A percentile compares a stretch with the other conserved stretches of the same genome.
Evolutionary conservation across 2,888 invertebrate species (phyloP).

Genomic region (Balanococcus diminutus): DNA sequence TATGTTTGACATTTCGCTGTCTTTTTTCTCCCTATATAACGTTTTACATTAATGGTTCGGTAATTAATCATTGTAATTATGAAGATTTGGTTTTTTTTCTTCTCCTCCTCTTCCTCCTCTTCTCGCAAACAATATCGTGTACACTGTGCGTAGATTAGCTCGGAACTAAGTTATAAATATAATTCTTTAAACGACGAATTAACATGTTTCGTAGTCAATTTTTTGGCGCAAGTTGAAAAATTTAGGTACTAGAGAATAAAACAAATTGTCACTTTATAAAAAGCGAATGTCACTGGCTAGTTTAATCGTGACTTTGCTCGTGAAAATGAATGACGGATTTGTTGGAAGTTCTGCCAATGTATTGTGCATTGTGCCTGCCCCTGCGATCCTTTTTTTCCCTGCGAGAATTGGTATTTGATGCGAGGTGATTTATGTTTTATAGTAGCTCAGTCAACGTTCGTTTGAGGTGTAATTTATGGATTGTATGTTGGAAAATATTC

Average conservation of each 20-base stretch:
- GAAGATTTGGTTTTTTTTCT: neutral
- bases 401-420: neutral
- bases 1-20: slow-evolving; percentile 47
- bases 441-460: neutral
- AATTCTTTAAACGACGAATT: neutral
- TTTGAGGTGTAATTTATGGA: neutral
- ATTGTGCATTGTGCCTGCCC: neutral
- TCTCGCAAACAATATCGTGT: neutral
- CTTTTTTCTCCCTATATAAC: neutral
- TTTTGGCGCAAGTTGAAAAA: neutral
- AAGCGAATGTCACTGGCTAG: slow-evolving; percentile 14
- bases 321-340: slow-evolving; percentile 5
- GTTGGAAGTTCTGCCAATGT: neutral
- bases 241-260: neutral
- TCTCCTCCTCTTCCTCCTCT: too few species aligned
- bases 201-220: slow-evolving; percentile 9
- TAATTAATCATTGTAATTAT: slow-evolving; percentile 36
- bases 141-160: neutral
- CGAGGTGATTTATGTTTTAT: neutral
- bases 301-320: neutral
- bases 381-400: neutral
- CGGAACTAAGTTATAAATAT: neutral
- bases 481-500: neutral
- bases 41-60: slow-evolving; percentile 24
- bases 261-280: slow-evolving; percentile 21